Conservation (phyloP, 2,113 vertebrate species). For the Rostratula benghalensis region DNA sequence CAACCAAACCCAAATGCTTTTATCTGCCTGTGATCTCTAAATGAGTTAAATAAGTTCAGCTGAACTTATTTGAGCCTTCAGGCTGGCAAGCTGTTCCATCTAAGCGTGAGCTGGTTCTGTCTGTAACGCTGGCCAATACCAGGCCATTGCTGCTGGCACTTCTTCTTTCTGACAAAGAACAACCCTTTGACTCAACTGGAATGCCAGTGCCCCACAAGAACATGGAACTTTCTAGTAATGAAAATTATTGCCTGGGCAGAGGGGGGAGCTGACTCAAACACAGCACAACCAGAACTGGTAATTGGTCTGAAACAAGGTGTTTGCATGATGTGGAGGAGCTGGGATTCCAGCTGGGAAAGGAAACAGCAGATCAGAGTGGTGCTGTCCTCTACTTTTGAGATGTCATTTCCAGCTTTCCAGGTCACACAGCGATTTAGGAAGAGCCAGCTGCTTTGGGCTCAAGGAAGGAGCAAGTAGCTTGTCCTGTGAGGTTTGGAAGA, state of each 20-base stretch:
- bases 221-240: neutral
- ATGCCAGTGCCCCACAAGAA: neutral
- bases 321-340: neutral
- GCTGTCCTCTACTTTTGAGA: neutral
- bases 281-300: neutral
- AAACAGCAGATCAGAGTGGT: accelerated
- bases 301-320: neutral
- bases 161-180: neutral
- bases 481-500: neutral
- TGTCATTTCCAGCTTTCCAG: neutral
- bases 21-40: neutral
- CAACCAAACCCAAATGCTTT: neutral
- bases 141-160: neutral
- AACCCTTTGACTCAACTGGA: neutral
- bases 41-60: neutral
- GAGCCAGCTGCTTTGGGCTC: neutral
- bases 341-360: neutral
- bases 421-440: neutral
- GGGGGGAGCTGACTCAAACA: neutral
- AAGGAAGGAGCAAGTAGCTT: neutral
- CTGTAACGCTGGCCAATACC: neutral
- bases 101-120: neutral
- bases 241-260: neutral
- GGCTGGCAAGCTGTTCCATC: neutral
- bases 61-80: neutral